Percentiles rank a stretch among this genome's conserved stretches.
Conservation (phyloP, 2,797 vertebrate species). For the Spinus pinus region DNA sequence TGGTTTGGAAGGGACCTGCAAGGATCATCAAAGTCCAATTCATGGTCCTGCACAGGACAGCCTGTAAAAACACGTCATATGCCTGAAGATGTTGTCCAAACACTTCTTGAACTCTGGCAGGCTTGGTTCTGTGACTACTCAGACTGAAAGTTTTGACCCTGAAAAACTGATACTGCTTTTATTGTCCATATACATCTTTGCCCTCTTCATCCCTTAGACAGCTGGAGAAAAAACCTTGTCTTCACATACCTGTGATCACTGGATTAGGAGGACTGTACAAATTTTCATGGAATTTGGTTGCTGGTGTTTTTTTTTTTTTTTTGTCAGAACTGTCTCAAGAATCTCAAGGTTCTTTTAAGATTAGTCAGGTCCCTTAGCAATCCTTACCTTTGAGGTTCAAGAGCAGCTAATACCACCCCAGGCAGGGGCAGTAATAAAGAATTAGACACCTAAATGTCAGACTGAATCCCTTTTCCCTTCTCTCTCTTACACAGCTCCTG, state of each 20-base stretch:
- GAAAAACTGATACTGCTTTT: not conserved
- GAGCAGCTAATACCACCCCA: not conserved
- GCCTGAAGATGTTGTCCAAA: not conserved
- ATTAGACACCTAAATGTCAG: not conserved
- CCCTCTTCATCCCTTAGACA: not conserved
- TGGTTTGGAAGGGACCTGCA: not conserved
- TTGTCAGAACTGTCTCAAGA: not conserved
- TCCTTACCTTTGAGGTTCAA: not conserved
- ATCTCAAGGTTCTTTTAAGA: not conserved
- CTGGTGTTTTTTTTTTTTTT: not conserved
- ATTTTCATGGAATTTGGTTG: not conserved
- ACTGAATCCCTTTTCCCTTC: not conserved
- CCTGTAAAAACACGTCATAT: rapidly evolving
- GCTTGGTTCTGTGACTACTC: not conserved
- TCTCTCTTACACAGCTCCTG: not conserved
- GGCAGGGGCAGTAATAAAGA: not conserved
- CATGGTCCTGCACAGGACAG: not conserved
- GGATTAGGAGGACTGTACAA: not conserved
- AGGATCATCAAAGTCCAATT: not conserved
- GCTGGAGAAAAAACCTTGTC: not conserved
- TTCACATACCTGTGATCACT: not conserved
- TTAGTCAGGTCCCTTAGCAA: not conserved
- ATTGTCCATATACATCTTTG: not conserved
- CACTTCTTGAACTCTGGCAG: not conserved
- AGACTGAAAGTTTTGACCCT: not conserved